phyloP scores from a whole-genome alignment of 2,113 vertebrate genomes.

The Peucedramus taeniatus region DNA sequence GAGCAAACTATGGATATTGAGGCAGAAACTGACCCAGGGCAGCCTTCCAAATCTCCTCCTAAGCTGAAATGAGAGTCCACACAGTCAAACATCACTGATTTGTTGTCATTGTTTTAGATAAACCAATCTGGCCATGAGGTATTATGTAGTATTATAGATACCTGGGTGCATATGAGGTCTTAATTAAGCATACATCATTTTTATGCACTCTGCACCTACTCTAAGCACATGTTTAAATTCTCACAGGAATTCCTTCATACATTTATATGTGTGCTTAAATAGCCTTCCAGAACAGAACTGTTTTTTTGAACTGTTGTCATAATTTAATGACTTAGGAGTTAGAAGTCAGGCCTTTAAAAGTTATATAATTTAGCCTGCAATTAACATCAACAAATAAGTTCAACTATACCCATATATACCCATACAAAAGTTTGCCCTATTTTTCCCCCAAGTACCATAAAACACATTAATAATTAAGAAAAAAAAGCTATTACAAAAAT shows the following conservation, averaged over 20 bases:
- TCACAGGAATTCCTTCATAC: neutral
- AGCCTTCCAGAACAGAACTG: neutral
- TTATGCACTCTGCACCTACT: neutral
- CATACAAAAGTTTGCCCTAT: neutral
- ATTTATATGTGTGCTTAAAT: neutral
- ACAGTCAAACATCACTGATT: neutral
- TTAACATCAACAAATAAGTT: neutral
- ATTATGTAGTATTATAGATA: neutral
- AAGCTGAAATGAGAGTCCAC: neutral
- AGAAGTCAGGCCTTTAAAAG: neutral
- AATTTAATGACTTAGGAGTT: neutral
- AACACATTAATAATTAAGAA: neutral
- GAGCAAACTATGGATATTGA: neutral
- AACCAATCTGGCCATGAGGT: neutral
- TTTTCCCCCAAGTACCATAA: neutral
- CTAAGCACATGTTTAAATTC: neutral
- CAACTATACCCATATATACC: neutral
- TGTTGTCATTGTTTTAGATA: neutral
- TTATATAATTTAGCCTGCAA: neutral
- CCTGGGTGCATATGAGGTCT: neutral
- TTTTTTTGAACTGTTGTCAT: neutral
- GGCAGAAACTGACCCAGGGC: neutral
- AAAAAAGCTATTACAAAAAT: neutral
- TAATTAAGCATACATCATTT: neutral
- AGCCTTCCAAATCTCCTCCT: neutral